phyloP scores from a whole-genome alignment of 1,140 invertebrate genomes.

The Leptinotarsa defecta region DNA sequence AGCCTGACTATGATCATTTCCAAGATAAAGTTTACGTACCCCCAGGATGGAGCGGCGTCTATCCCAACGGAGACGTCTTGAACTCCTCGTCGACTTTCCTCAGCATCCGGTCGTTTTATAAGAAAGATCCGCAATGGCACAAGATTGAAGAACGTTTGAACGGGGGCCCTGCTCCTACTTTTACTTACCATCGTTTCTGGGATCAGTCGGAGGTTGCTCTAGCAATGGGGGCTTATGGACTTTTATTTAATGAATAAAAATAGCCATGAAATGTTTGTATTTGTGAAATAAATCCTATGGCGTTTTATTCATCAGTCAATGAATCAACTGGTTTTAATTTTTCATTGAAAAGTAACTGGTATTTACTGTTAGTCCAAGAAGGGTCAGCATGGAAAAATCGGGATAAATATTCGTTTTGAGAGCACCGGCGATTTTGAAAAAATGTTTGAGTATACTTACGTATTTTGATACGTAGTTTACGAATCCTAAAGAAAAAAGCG shows the following conservation, averaged over 20 bases:
- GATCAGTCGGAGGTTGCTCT: slow-evolving; percentile 36
- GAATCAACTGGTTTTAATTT: too few relatives aligned
- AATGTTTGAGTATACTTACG: too few relatives aligned
- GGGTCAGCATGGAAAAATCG: too few relatives aligned
- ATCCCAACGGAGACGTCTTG: slow-evolving; percentile 36
- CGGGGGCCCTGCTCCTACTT: slow-evolving; percentile 33
- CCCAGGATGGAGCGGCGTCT: slow-evolving; percentile 31
- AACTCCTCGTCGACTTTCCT: slow-evolving; percentile 34
- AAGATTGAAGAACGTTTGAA: slow-evolving; percentile 30
- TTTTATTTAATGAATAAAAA: slow-evolving; percentile 33
- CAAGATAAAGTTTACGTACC: slow-evolving; percentile 36
- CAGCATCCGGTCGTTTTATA: slow-evolving; percentile 34
- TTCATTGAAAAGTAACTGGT: too few relatives aligned
- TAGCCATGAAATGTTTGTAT: too few relatives aligned
- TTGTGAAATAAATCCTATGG: too few relatives aligned
- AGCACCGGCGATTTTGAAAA: too few relatives aligned
- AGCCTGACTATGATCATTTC: slow-evolving; percentile 29
- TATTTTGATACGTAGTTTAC: too few relatives aligned
- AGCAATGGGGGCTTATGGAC: slow-evolving; percentile 34
- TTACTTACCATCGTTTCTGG: slow-evolving; percentile 38
- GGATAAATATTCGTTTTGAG: too few relatives aligned
- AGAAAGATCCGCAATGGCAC: slow-evolving; percentile 33
- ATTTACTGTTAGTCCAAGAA: too few relatives aligned
- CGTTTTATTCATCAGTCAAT: too few relatives aligned
- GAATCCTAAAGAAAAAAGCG: too few relatives aligned